Percentiles rank a stretch among this genome's conserved stretches.
These are phyloP conservation scores for Thereva nobilitata DNA, from an alignment of 2,888 invertebrate genomes.

Conservation along the genomic window DNA sequence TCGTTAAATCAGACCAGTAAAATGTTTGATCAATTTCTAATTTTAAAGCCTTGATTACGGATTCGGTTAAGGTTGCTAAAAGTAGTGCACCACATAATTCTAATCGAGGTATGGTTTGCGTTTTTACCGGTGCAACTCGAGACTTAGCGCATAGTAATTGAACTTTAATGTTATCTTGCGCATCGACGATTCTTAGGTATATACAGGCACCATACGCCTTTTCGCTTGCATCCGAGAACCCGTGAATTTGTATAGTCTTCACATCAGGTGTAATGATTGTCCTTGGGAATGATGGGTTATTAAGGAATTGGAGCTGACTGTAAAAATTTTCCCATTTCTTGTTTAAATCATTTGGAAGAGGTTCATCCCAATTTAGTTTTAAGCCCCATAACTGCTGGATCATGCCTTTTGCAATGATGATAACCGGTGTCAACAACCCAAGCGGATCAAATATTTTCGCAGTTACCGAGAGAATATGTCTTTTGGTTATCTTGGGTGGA, in stretches of 20 bases:
- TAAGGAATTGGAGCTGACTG: neutral
- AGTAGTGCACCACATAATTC: slow-evolving; percentile 47
- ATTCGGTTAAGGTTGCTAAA: neutral
- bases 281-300: neutral
- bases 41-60: neutral
- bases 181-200: slow-evolving; percentile 4
- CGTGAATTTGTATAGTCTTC: slow-evolving; percentile 12
- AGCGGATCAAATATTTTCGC: no score
- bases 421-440: no score
- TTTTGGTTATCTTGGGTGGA: no score
- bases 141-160: slow-evolving; percentile 25
- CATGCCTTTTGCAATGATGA: no score
- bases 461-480: no score
- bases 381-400: no score
- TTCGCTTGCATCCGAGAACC: slow-evolving; percentile 35
- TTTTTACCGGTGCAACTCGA: slow-evolving; percentile 34
- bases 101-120: slow-evolving; percentile 44
- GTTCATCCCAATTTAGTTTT: no score
- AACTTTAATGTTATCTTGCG: neutral
- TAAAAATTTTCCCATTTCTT: no score
- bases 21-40: no score
- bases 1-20: neutral
- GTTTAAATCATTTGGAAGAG: no score
- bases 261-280: neutral
- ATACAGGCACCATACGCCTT: slow-evolving; percentile 20